A percentile compares a stretch with the other conserved stretches of the same genome.
Evolutionary conservation across 92 coral and sea anemone genomes (phyloP).

Genomic region (Umimayanthus kanabou): DNA sequence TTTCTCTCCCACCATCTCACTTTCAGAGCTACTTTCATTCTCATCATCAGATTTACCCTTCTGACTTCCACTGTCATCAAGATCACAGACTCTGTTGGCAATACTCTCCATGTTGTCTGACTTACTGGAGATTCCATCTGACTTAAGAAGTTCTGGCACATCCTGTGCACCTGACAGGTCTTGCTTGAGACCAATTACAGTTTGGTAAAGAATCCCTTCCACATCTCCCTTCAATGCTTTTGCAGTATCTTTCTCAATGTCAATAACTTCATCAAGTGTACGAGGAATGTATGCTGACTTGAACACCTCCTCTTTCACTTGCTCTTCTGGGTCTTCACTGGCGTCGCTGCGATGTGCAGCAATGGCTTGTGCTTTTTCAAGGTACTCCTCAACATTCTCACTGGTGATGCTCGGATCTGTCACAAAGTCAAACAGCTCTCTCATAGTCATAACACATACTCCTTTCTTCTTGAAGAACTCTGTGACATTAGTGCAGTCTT

Average conservation of each 20-base stretch:
- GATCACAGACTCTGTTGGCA: neutral
- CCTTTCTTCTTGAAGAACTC: constrained; percentile 97
- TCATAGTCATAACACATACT: constrained; percentile 97
- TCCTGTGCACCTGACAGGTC: constrained; percentile 90
- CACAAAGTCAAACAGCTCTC: constrained; percentile 94
- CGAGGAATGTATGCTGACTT: constrained; percentile 93
- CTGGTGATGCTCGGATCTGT: constrained; percentile 94
- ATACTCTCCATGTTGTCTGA: neutral
- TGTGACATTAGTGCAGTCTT: constrained; percentile 91
- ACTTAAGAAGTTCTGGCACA: constrained; percentile 68
- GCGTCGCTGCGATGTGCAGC: constrained; percentile 69
- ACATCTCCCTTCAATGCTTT: constrained; percentile 74
- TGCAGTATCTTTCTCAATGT: constrained; percentile 82
- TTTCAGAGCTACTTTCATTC: constrained; percentile 64
- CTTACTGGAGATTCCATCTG: neutral
- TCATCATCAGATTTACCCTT: constrained; percentile 39
- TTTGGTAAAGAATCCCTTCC: constrained; percentile 85
- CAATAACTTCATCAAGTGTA: constrained; percentile 88
- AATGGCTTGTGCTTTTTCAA: constrained; percentile 85
- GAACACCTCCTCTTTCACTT: constrained; percentile 89
- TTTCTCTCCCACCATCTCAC: constrained; percentile 43
- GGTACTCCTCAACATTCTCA: constrained; percentile 86
- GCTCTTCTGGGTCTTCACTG: constrained; percentile 61
- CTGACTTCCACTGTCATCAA: constrained; percentile 4
- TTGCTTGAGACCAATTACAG: constrained; percentile 86